Base-by-base conservation (phyloP, 2,888 invertebrate species). In the Diarsia rubi region DNA sequence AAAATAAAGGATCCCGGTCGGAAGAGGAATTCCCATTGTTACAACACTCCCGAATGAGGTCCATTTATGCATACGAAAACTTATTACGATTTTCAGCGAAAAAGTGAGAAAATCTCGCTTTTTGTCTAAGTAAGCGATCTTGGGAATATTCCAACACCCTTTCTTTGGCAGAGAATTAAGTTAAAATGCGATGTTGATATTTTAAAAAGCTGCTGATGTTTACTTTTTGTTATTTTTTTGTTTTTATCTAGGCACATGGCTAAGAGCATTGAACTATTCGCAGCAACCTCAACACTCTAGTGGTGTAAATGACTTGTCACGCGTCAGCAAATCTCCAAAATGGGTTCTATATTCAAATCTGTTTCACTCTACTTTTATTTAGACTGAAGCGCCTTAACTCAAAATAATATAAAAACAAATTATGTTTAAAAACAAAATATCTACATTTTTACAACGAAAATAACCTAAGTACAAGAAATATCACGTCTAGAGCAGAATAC, bases 1-100 rank as follows among this genome's bases (percentile, higher is more conserved):
- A 93, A 93, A 94, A 94, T 93, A 93, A 94, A 94, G 89, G 88
- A 91, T 83, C 86, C 90, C 88, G 88, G 92, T 88, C 89, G 91
- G 90, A 91, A 92, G 91, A 91, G 90, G 91, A 93, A 94, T 91
- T 92, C 93, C 91, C 92, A 93, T 94, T 94, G 94, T 94, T 93
- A 92, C 92, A 91, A 92, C 92, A 92, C 88, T 88, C 85, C 88
- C 89, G 92, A 92, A 94, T 92, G 93, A 93, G 92, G 93, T 91
- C 92, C 93, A 94, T 95, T 95, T 94, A 94, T 95, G 93, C 94
- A 94, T 94, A 93, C 94, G 93, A 92, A 94, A 95, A 94, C 93
- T 94, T 94, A 94, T 93, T 93, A 93, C 91, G 89, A 91, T 90
- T 91, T 90, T 88, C 88, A 89, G 87, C 81, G 79, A 88, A 89